Base-by-base conservation (phyloP, 2,797 vertebrate species). In the Lithobates pipiens region DNA sequence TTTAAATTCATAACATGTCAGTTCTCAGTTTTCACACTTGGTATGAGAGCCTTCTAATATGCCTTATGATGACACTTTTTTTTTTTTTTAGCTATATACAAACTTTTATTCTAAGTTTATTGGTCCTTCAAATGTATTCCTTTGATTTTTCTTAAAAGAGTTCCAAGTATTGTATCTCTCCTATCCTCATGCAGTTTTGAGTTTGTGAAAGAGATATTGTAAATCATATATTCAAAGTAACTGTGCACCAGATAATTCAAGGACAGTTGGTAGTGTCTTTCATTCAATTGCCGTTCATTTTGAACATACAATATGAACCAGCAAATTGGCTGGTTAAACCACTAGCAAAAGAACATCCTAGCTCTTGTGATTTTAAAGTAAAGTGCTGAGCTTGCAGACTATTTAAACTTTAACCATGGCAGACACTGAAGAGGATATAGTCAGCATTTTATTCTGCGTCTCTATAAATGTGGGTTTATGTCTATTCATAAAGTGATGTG, bases 401-500 rank as follows among this genome's bases (percentile, higher is more conserved):
- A 83, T 83, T 83, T 76, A 42, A 68, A 76, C 71, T 74, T 75
- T 65, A 67, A 73, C 75, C 34, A 82, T 75, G 72, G 71, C 57
- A 75, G 80, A 82, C 71, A 74, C n/a, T 21, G 57, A 82, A 63
- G 71, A 44, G 21, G 36, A 75, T 39, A 75, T 61, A 75, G 54
- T 75, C 54, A 74, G 80, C 71, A 75, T 75, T 74, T 82, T 75
- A 75, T 63, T 82, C 54, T 82, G 25, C 18, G 6, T 75, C 71
- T 74, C 54, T 44, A 75, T 63, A 75, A 75, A 75, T 74, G 23
- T 67, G 36, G 80, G 34, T 44, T 82, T 74, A 65, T 82, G 50
- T 29, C 71, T 67, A 75, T 82, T 82, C 80, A 75, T 82, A 82
- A 82, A 82, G 3, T 4, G 18, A 75, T 74, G 80, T 82, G 71